Percentiles rank a stretch among this genome's conserved stretches.
Conservation (phyloP, 1,140 invertebrate genomes). For the Marisa cornuarietis region DNA sequence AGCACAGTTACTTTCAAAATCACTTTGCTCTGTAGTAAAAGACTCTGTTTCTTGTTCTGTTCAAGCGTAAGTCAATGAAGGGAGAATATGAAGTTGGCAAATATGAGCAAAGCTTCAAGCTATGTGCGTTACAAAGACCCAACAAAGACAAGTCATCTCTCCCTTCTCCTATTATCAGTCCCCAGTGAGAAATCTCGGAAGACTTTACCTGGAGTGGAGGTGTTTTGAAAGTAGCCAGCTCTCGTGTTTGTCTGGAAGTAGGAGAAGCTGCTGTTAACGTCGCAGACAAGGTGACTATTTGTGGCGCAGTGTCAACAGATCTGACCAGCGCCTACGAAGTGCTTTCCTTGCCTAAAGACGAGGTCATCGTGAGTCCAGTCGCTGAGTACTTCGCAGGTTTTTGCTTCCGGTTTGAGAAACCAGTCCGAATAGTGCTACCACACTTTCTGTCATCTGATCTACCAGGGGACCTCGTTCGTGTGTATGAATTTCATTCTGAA, state of each 20-base stretch:
- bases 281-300: not conserved
- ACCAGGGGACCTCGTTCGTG: not conserved
- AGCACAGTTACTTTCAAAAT: too few relatives aligned
- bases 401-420: conserved; percentile 1
- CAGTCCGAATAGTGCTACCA: not conserved
- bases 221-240: not conserved
- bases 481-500: not conserved
- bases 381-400: not conserved
- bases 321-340: not conserved
- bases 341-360: not conserved
- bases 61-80: too few relatives aligned
- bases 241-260: not conserved
- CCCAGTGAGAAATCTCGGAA: not conserved
- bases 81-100: too few relatives aligned
- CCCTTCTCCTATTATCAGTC: not conserved
- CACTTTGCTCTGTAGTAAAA: too few relatives aligned
- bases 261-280: not conserved
- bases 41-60: too few relatives aligned
- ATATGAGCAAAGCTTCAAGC: too few relatives aligned
- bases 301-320: not conserved
- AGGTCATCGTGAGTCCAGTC: not conserved
- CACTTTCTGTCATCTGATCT: not conserved
- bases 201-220: not conserved
- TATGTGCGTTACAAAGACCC: too few relatives aligned
- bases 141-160: too few relatives aligned